Evolutionary conservation across 2,797 vertebrate species (phyloP).

Genomic region (Florisuga fusca): DNA sequence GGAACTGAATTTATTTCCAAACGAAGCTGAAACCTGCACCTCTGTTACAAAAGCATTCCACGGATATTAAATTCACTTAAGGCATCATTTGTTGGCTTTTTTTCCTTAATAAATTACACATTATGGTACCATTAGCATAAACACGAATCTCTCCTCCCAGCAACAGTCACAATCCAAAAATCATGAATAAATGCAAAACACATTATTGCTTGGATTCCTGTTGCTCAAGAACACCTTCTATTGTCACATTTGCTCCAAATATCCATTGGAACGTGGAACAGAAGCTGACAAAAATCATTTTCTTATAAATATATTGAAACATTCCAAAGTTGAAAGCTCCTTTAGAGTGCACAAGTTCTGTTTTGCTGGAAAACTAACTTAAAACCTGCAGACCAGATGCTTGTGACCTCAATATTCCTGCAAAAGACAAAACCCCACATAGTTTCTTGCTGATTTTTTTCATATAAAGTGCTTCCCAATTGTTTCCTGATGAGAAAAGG

Average conservation of each 20-base stretch:
- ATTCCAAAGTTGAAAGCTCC: neutral
- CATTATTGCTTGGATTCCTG: neutral
- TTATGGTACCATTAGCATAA: neutral
- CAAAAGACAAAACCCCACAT: neutral
- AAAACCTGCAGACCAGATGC: constrained; percentile 46
- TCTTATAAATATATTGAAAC: neutral
- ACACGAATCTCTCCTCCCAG: neutral
- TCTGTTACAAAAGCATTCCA: neutral
- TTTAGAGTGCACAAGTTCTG: neutral
- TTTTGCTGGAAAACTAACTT: neutral
- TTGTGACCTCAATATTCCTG: neutral
- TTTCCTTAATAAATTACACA: neutral
- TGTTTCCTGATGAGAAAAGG: neutral
- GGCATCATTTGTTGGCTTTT: rapidly evolving
- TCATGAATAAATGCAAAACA: neutral
- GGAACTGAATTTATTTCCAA: neutral
- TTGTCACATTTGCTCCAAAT: neutral
- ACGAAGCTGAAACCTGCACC: neutral
- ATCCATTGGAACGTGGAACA: neutral
- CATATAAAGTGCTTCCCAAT: neutral
- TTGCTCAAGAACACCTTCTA: neutral
- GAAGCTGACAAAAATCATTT: neutral
- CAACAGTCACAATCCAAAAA: neutral
- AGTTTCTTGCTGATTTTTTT: neutral
- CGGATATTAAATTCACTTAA: neutral